Percentiles rank a stretch among this genome's conserved stretches.
Conservation (phyloP, 2,888 invertebrate genomes). For the Cremastinae sp. region DNA sequence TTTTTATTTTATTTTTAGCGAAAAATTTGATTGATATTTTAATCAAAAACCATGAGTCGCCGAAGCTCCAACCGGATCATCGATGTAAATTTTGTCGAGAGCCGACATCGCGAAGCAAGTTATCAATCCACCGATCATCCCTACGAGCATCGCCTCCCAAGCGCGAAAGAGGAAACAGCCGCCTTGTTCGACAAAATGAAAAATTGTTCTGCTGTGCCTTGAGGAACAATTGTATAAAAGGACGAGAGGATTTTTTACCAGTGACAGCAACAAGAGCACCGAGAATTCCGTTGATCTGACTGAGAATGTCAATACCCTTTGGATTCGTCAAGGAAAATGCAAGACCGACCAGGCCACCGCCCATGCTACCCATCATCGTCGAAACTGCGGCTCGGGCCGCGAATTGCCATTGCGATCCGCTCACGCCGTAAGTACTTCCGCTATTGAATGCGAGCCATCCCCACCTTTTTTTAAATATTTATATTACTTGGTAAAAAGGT, state of each 20-base stretch:
- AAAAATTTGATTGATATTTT: conserved; percentile 11
- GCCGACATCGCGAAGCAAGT: conserved; percentile 87
- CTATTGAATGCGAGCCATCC: conserved; percentile 98
- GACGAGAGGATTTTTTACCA: conserved; percentile 81
- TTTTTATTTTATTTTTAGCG: background rate
- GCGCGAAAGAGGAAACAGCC: conserved; percentile 92
- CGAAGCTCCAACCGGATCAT: conserved; percentile 95
- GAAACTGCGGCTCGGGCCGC: conserved; percentile 94
- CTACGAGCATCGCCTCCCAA: conserved; percentile 93
- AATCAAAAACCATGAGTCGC: conserved; percentile 94
- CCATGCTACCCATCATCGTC: conserved; percentile 95
- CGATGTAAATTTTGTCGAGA: conserved; percentile 89
- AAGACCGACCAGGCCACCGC: conserved; percentile 89
- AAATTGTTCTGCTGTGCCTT: background rate
- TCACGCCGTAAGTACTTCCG: conserved; percentile 92
- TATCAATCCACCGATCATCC: conserved; percentile 88
- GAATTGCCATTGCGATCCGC: conserved; percentile 94
- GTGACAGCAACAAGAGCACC: conserved; percentile 94
- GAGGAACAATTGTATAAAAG: background rate
- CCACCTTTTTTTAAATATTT: conserved; percentile 82
- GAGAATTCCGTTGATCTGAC: conserved; percentile 93
- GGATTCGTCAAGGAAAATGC: conserved; percentile 82
- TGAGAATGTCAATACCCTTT: conserved; percentile 90
- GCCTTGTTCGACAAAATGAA: conserved; percentile 80
- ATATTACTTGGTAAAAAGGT: background rate